phyloP scores from a whole-genome alignment of 2,888 invertebrate genomes.

The Doris montereyensis region DNA sequence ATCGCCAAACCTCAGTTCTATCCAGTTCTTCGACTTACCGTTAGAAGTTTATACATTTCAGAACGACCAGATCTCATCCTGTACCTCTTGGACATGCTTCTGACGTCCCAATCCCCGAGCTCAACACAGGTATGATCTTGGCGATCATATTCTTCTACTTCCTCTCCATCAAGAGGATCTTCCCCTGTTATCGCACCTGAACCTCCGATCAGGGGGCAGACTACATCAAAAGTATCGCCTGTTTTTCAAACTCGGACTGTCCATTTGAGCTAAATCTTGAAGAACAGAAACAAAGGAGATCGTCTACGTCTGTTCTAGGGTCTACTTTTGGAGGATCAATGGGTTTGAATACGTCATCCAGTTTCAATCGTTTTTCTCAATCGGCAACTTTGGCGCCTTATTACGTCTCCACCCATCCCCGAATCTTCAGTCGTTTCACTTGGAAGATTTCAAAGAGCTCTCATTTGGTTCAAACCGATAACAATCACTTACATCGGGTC shows the following conservation, averaged over 20 bases:
- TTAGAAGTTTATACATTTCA: conserved; percentile 33
- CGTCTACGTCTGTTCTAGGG: conserved; percentile 34
- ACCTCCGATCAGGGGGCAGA: conserved; percentile 18
- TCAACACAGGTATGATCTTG: conserved; percentile 17
- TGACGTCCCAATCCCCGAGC: conserved; percentile 25
- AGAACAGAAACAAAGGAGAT: conserved; percentile 35
- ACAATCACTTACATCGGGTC: conserved; percentile 41
- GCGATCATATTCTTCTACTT: not conserved
- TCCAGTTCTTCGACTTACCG: conserved; percentile 43
- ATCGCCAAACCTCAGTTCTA: conserved; percentile 45
- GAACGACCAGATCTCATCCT: conserved; percentile 40
- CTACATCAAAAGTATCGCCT: too few species aligned
- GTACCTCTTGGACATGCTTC: conserved; percentile 43
- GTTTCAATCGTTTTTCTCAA: conserved; percentile 24
- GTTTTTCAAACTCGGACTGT: conserved; percentile 38
- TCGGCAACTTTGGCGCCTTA: not conserved
- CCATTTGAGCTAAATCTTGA: conserved; percentile 32
- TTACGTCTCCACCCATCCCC: too few species aligned
- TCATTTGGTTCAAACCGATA: conserved; percentile 48
- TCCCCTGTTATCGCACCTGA: conserved; percentile 26
- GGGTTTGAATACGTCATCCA: conserved; percentile 21
- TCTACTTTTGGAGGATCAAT: conserved; percentile 27
- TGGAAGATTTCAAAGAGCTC: conserved; percentile 42
- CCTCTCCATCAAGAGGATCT: conserved; percentile 27
- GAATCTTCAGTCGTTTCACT: too few species aligned